Evolutionary conservation across 37 sponge, comb jelly and placozoan species (phyloP).

Genomic region (Petrosia ficiformis): DNA sequence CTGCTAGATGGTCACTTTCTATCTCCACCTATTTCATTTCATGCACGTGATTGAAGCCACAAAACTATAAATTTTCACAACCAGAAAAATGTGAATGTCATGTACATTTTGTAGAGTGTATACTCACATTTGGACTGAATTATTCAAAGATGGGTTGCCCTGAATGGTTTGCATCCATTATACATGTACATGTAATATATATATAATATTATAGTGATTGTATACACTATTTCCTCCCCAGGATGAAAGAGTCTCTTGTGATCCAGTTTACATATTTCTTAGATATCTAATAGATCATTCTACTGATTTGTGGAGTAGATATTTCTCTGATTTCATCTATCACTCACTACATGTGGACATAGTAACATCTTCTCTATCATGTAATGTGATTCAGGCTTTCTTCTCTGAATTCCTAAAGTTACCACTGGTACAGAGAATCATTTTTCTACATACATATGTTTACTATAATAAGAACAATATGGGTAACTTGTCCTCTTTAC

Average conservation of each 20-base stretch:
- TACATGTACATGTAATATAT: no score
- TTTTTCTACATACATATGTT: constrained; percentile 37
- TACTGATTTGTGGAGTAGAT: constrained; percentile 42
- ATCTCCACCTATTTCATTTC: no score
- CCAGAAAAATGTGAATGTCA: no score
- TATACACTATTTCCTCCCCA: background rate
- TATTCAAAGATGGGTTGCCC: no score
- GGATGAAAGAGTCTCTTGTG: background rate
- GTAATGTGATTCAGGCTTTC: constrained; percentile 29
- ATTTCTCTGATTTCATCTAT: constrained; percentile 63
- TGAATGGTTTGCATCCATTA: no score
- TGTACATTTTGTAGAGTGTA: no score
- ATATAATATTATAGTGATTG: background rate
- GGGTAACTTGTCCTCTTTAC: constrained; percentile 46
- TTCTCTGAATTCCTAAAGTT: constrained; percentile 25
- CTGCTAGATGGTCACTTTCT: no score
- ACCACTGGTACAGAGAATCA: background rate
- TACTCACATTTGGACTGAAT: no score
- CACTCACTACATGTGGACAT: constrained; percentile 37
- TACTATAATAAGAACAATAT: constrained; percentile 48
- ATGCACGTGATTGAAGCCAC: no score
- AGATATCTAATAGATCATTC: background rate
- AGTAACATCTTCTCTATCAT: constrained; percentile 14
- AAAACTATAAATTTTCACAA: no score
- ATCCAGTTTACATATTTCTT: background rate